Evolutionary conservation across 2,888 invertebrate genomes (phyloP), one percentile per base, ranked within the genome.

Genomic region (Rhingia rostrata): DNA sequence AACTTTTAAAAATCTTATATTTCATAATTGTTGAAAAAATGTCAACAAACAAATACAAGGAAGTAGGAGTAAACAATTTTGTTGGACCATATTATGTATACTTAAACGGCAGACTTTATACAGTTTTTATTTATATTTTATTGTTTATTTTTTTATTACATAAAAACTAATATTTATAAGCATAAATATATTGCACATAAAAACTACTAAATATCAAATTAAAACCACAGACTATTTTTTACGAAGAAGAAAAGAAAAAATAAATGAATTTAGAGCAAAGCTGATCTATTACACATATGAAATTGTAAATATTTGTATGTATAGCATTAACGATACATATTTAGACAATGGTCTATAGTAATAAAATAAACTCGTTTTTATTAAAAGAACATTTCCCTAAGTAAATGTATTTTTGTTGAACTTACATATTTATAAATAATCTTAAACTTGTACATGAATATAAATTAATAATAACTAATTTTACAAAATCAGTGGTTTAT

Each of bases 341-440:
- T 43, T 41, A 45, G 60, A 32, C 33, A 43, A 4, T 58, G n/a
- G 54, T 69, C 43, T 37, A 39, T n/a, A 12, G 10, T 3, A 32
- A 60, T 45, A 45, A n/a, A 35, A 47, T n/a, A 37, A 32, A 58
- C 37, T 39, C n/a, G 10, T 14, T 14, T 41, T 47, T 39, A 30
- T 37, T 37, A 35, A 49, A 63, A 22, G 6, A 37, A 22, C 49
- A 22, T 37, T 37, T 66, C 53, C 0, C 39, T 32, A 49, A 70
- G 39, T 60, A 4, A 51, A 70, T 70, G 70, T 70, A 70, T 70
- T 70, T 70, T 70, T 70, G 70, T 70, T 70, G 14, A 70, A 70
- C 58, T 58, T 49, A 47, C 47, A 58, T 47, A 47, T 35, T 41
- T 35, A 35, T 12, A 56, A 56, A 30, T 56, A 67, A 63, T 35